Percentiles rank a stretch among this genome's conserved stretches.
phyloP scores from a whole-genome alignment of 2,797 vertebrate species.

The Neomorphus geoffroyi region DNA sequence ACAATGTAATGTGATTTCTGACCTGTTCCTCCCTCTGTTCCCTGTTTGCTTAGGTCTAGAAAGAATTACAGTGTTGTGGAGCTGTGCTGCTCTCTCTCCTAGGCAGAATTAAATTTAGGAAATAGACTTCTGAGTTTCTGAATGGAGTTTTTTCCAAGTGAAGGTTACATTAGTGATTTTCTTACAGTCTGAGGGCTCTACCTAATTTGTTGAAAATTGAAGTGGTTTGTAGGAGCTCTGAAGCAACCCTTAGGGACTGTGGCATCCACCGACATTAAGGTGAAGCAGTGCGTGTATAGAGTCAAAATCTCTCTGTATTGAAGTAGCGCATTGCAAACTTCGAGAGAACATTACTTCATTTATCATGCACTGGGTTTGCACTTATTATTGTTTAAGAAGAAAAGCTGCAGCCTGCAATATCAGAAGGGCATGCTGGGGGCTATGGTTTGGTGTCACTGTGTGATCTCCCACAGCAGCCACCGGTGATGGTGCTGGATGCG shows the following conservation, averaged over 20 bases:
- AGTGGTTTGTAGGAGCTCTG: neutral
- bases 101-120: neutral
- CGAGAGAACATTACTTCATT: neutral
- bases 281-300: neutral
- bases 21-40: neutral
- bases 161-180: constrained; percentile 26
- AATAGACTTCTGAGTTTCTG: neutral
- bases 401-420: neutral
- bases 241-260: neutral
- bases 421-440: neutral
- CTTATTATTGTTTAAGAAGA: neutral
- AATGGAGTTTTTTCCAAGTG: neutral
- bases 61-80: neutral
- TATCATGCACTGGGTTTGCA: neutral
- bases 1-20: neutral
- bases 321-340: neutral
- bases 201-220: neutral
- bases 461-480: neutral
- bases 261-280: neutral
- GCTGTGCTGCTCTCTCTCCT: neutral
- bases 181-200: neutral
- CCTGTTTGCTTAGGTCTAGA: neutral
- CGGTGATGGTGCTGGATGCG: neutral
- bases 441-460: neutral
- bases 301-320: neutral